Evolutionary conservation across 2,888 invertebrate genomes (phyloP), one percentile per base, ranked within the genome.

Genomic region (Dryobotodes eremita): DNA sequence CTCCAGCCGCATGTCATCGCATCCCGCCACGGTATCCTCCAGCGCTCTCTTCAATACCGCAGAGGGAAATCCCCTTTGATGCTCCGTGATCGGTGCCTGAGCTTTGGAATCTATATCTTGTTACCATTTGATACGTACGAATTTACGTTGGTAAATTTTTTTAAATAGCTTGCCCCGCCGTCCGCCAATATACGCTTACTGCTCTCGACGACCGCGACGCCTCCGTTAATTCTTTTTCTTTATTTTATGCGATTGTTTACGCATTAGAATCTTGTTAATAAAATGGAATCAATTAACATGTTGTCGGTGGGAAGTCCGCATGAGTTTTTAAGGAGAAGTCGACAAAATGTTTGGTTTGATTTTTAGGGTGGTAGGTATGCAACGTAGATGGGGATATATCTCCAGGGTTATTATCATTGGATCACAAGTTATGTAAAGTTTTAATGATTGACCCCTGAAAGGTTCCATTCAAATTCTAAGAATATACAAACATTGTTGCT

Each of bases 201-300:
- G 2, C 31, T 36, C 31, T 36, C 31, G 31, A 50, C 23, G 15
- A 64, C 11, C 2, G 66, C 61, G 65, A 71, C 57, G 57, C 71
- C 66, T 57, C 57, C 20, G 62, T 50, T 61, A 53, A 42, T 53
- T 46, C 11, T 62, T 61, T 68, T 59, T 23, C 23, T 73, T 73
- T 62, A 68, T 82, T 73, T 73, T 36, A 74, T n/a, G 17, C 46
- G 50, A 62, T 70, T 70, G 46, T 59, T 66, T 61, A 55, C 55
- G 31, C 50, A 61, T 75, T 59, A 50, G 55, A 65, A 36, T 69
- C 26, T 66, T 46, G 42, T 66, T 71, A 59, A 17, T 79, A 66
- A 42, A 61, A 55, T 66, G 20, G n/a, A 61, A 65, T 42, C 50
- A 42, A 61, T 42, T 46, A 59, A 10, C 6, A 8, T 31, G 76